Percentiles rank a stretch among this genome's conserved stretches.
phyloP scores from a whole-genome alignment of 2,113 vertebrate species.

The Phasianus colchicus region DNA sequence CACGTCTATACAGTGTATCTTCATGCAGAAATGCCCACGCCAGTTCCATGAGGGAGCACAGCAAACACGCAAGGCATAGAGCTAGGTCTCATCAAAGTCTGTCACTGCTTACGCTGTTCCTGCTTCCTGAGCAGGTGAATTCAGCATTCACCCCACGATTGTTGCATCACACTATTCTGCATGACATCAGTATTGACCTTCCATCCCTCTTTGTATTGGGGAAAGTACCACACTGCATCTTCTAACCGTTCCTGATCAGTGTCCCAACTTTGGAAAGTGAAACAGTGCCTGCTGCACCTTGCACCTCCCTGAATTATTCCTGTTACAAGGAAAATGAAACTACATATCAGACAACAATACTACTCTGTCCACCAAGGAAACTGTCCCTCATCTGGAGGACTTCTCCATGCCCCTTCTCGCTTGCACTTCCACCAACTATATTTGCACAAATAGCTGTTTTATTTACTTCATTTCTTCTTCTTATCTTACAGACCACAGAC shows the following conservation, averaged over 20 bases:
- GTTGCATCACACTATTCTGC: background rate
- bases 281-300: background rate
- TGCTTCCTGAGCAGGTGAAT: background rate
- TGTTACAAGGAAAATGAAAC: background rate
- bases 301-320: background rate
- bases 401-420: background rate
- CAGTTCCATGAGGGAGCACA: background rate
- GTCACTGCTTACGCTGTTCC: background rate
- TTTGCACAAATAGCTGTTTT: background rate
- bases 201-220: background rate
- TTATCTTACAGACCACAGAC: background rate
- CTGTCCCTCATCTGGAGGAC: background rate
- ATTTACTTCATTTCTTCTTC: background rate
- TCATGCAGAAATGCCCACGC: background rate
- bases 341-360: too few species aligned
- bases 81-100: background rate
- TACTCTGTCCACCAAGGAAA: background rate
- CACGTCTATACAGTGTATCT: background rate
- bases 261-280: background rate
- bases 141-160: background rate
- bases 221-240: background rate
- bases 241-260: accelerated
- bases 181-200: background rate
- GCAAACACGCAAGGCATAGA: accelerated
- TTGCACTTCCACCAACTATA: background rate